These are phyloP conservation scores for Seira musarum DNA, from an alignment of 2,888 invertebrate species.

Conservation along the genomic window DNA sequence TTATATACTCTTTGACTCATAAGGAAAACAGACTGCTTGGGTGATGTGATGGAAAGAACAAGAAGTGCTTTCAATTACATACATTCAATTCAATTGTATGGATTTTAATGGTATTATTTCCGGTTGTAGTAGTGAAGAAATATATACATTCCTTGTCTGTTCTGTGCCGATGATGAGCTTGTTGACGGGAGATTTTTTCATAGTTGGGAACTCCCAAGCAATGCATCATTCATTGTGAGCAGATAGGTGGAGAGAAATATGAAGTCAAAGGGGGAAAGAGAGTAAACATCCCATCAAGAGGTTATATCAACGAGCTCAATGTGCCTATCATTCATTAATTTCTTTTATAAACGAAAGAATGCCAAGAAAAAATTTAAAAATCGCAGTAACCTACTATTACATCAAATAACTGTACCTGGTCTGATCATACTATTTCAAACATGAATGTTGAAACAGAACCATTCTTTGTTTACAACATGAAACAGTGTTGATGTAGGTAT, in stretches of 20 bases:
- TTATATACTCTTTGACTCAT: conserved; percentile 24
- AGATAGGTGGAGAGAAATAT: not conserved
- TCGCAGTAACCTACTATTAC: not conserved
- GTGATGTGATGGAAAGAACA: conserved; percentile 13
- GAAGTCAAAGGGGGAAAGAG: conserved; percentile 11
- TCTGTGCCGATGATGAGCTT: conserved; percentile 12
- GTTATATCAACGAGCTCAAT: conserved; percentile 1
- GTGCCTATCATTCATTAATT: not conserved
- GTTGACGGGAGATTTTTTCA: not conserved
- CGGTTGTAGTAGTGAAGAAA: conserved; percentile 21
- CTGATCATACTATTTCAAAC: no score
- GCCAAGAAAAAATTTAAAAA: not conserved
- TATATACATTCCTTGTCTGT: no score
- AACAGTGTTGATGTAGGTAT: not conserved
- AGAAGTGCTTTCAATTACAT: conserved; percentile 16
- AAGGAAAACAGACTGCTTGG: conserved; percentile 2
- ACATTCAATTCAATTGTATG: conserved; percentile 15
- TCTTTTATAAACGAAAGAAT: not conserved
- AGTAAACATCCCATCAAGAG: conserved; percentile 4
- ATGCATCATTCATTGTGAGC: not conserved
- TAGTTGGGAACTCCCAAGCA: no score
- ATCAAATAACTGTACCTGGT: no score
- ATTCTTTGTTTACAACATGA: no score
- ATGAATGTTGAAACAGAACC: no score
- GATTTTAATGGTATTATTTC: conserved; percentile 41